A percentile compares a stretch with the other conserved stretches of the same genome.
phyloP scores from a whole-genome alignment of 2,113 vertebrate genomes.

The Cryptomyrus ogoouensis region DNA sequence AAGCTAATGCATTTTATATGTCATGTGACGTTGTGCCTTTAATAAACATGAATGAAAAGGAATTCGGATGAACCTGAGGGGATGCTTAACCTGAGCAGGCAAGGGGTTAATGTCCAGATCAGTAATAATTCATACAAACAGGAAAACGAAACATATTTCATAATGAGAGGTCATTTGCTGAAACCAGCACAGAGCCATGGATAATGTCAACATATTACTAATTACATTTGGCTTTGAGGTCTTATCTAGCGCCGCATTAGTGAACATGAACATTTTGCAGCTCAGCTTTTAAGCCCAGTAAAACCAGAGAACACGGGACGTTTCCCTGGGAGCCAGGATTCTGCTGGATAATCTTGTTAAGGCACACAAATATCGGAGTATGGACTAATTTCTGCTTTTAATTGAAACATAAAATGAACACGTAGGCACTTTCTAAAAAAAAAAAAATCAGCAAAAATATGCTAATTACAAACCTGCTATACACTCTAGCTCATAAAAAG shows the following conservation, averaged over 20 bases:
- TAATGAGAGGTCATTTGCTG: slow-evolving; percentile 45
- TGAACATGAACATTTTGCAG: slow-evolving; percentile 1
- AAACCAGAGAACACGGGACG: background rate
- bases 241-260: slow-evolving; percentile 35
- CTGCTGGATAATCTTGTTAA: slow-evolving; percentile 37
- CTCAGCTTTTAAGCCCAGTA: slow-evolving; percentile 18
- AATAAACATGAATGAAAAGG: background rate
- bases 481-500: background rate
- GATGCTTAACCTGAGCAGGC: slow-evolving; percentile 17
- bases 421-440: background rate
- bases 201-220: slow-evolving; percentile 36
- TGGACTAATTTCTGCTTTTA: slow-evolving; percentile 21
- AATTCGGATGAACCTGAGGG: slow-evolving; percentile 16
- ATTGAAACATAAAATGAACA: slow-evolving; percentile 17
- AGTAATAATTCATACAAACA: slow-evolving; percentile 24
- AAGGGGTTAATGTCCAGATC: slow-evolving; percentile 15
- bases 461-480: background rate
- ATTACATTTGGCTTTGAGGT: slow-evolving; percentile 36
- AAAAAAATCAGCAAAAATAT: background rate
- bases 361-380: slow-evolving; percentile 23
- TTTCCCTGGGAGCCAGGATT: slow-evolving; percentile 23
- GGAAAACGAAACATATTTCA: slow-evolving; percentile 16
- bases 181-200: background rate
- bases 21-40: background rate
- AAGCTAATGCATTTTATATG: background rate